Evolutionary conservation across 2,113 vertebrate species (phyloP), one percentile per base, ranked within the genome.

Genomic region (Strix aluco): DNA sequence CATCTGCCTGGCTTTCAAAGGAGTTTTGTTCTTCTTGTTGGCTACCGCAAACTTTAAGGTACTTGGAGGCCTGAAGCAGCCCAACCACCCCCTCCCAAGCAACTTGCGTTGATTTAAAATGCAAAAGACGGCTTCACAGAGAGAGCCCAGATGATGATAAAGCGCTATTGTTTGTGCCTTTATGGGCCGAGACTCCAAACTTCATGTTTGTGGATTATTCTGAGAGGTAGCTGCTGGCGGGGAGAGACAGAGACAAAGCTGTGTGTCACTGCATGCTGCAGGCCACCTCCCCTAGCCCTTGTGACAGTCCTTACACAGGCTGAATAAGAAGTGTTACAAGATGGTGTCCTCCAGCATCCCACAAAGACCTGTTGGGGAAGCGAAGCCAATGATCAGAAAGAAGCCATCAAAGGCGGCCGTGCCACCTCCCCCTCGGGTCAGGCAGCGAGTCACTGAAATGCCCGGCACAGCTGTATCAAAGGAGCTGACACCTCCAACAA

Each of bases 1-100:
- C 92, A 94, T 97, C 94, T 94, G 92, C 91, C 89, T 0, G 17
- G 86, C 61, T 97, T 94, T 97, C 93, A 97, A 96, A 95, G 91
- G 91, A 97, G 96, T 95, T 95, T 94, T 96, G 92, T 96, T 97
- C 96, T 90, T 97, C 92, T 90, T 22, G 70, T 44, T 94, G 90
- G 90, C 91, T 96, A 96, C 95, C 2, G 19, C 93, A 73, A 96
- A 94, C 95, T 94, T 94, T 88, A 91, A 91, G 94, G 91, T 94
- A 88, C 93, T 74, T 19, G 67, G 52, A 87, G 85, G 93, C 65
- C 82, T 36, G 62, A 71, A 92, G 79, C 72, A 66, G 79, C 58
- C 58, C 77, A 34, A 22, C 32, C 42, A 57, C 94, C 95, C 79
- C 95, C 88, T 94, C 91, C 94, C 54, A 91, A 81, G 75, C 94